Percentiles rank a stretch among this genome's conserved stretches.
These are phyloP conservation scores for Hanleya hanleyi DNA, from an alignment of 2,888 invertebrate genomes.

Conservation along the genomic window DNA sequence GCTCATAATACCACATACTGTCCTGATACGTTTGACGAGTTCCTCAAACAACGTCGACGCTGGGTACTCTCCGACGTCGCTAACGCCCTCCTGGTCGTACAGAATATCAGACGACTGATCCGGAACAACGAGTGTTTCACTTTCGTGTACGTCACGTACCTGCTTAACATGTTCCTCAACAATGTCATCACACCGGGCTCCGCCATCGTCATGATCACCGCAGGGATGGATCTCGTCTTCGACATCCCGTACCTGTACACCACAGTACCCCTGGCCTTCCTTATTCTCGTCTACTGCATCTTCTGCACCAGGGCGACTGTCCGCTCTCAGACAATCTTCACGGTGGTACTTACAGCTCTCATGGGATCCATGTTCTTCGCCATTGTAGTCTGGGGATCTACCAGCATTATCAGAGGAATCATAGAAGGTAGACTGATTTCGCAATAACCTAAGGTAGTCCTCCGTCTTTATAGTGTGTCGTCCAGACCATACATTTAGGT, in stretches of 20 bases:
- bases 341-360: conserved; percentile 31
- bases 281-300: conserved; percentile 40
- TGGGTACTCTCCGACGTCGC: conserved; percentile 56
- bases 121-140: conserved; percentile 52
- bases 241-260: conserved; percentile 44
- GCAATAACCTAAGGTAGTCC: no score
- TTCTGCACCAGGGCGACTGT: conserved; percentile 37
- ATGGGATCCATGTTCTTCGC: conserved; percentile 38
- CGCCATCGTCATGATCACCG: conserved; percentile 51
- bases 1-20: conserved; percentile 55
- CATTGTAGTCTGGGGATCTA: conserved; percentile 42
- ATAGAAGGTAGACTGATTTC: conserved; percentile 35
- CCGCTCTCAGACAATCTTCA: conserved; percentile 29
- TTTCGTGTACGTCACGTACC: conserved; percentile 47
- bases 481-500: no score
- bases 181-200: conserved; percentile 47
- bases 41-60: conserved; percentile 50
- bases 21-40: conserved; percentile 51
- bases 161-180: conserved; percentile 51
- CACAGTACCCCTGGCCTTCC: conserved; percentile 36
- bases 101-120: conserved; percentile 42
- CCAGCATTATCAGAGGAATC: conserved; percentile 39
- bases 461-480: no score
- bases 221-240: conserved; percentile 50
- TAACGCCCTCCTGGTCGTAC: conserved; percentile 49